These are phyloP conservation scores for Metopia argyrocephala DNA, from an alignment of 2,888 invertebrate genomes.

Conservation along the genomic window DNA sequence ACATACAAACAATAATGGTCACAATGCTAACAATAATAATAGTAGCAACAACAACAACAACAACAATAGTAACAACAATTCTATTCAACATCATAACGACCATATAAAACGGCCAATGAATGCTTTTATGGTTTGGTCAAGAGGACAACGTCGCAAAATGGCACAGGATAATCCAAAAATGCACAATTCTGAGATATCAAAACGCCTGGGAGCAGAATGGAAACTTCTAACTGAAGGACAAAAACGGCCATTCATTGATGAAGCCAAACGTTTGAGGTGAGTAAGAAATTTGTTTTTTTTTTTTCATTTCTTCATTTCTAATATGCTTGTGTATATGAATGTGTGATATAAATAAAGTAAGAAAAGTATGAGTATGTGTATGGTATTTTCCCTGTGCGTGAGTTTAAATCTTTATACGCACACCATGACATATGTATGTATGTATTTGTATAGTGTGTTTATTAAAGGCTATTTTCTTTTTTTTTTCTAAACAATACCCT, in stretches of 20 bases:
- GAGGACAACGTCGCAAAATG: constrained; percentile 94
- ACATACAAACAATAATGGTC: constrained; percentile 51
- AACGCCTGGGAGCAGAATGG: constrained; percentile 94
- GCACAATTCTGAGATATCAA: constrained; percentile 94
- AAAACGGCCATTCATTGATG: constrained; percentile 96
- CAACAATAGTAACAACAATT: constrained; percentile 54
- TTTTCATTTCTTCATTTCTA: neutral
- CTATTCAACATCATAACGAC: constrained; percentile 78
- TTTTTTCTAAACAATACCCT: constrained; percentile 37
- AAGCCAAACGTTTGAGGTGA: constrained; percentile 92
- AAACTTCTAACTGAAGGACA: constrained; percentile 92
- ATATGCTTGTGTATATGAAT: constrained; percentile 28
- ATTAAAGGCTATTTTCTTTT: too few species aligned
- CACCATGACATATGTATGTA: constrained; percentile 29
- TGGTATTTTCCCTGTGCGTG: neutral
- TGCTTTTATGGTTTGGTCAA: constrained; percentile 98
- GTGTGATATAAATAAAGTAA: too few species aligned
- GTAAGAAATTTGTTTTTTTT: constrained; percentile 66
- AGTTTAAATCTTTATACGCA: constrained; percentile 1
- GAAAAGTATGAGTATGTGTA: neutral
- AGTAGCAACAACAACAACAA: constrained; percentile 24
- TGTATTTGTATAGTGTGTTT: too few species aligned
- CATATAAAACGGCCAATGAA: constrained; percentile 98
- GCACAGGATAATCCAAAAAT: constrained; percentile 96
- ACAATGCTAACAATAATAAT: constrained; percentile 24